Conservation (phyloP, 2,888 invertebrate species). For the Nomada ferruginata region DNA sequence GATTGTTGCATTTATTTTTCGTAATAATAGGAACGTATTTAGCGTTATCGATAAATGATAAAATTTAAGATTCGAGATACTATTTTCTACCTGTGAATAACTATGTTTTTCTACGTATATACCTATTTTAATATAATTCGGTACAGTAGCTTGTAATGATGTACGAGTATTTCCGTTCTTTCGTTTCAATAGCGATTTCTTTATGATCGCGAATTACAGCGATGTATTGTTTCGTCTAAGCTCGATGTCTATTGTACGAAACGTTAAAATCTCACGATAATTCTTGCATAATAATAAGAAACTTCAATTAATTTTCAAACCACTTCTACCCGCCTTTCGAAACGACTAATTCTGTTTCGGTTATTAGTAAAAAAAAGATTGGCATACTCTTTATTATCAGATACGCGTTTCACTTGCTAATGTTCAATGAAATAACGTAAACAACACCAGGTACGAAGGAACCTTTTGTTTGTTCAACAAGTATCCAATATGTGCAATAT, state of each 20-base stretch:
- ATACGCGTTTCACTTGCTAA: background rate
- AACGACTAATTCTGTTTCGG: background rate
- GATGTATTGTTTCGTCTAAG: slow-evolving; percentile 23
- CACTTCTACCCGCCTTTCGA: background rate
- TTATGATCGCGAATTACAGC: slow-evolving; percentile 23
- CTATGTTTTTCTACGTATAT: slow-evolving; percentile 33
- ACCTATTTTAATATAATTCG: slow-evolving; percentile 26
- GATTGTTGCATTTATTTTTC: slow-evolving; percentile 52
- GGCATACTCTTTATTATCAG: background rate
- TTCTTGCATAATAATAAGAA: slow-evolving; percentile 27
- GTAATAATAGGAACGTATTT: slow-evolving; percentile 5
- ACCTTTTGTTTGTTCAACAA: slow-evolving; percentile 10
- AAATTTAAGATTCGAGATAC: slow-evolving; percentile 37
- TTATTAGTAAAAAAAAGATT: background rate
- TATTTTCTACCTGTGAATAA: slow-evolving; percentile 39
- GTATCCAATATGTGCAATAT: slow-evolving; percentile 16
- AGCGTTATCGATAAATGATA: slow-evolving; percentile 22
- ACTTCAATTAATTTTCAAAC: slow-evolving; percentile 25
- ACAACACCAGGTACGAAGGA: background rate
- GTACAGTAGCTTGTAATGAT: background rate
- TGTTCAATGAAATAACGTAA: slow-evolving; percentile 5
- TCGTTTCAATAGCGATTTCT: background rate
- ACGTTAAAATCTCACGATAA: slow-evolving; percentile 14
- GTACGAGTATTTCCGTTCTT: background rate
- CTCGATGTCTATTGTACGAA: slow-evolving; percentile 26